Percentiles rank a stretch among this genome's conserved stretches.
These are phyloP conservation scores for Varanus salvator DNA, from an alignment of 2,113 vertebrate species.

Conservation along the genomic window DNA sequence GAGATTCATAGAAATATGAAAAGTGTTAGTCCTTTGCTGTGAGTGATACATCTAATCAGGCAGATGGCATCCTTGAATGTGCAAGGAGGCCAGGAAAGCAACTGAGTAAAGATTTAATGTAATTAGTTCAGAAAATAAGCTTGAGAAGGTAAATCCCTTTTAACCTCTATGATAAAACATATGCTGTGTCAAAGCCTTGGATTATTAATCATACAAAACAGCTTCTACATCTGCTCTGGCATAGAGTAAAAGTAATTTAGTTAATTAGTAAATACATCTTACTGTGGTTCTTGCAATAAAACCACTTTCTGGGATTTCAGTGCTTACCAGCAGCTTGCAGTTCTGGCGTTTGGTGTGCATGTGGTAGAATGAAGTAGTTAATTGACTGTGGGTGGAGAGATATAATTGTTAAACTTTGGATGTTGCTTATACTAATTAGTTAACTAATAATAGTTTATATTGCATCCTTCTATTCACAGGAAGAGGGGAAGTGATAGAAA, in stretches of 20 bases:
- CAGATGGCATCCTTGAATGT: constrained; percentile 54
- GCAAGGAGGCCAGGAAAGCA: constrained; percentile 46
- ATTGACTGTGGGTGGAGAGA: neutral
- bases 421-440: too few relatives aligned
- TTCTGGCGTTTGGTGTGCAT: neutral
- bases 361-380: neutral
- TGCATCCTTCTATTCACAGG: neutral
- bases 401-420: neutral
- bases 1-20: too few relatives aligned
- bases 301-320: neutral
- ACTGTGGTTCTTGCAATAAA: neutral
- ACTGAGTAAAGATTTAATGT: constrained; percentile 57
- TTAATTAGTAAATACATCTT: constrained; percentile 54
- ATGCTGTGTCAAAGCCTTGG: constrained; percentile 56
- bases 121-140: constrained; percentile 61
- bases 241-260: constrained; percentile 50
- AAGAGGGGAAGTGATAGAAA: neutral
- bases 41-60: constrained; percentile 43
- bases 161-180: constrained; percentile 64
- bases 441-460: neutral
- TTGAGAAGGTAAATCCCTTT: constrained; percentile 67
- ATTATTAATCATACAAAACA: constrained; percentile 69
- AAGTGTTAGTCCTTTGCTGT: constrained; percentile 42
- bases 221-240: constrained; percentile 46
- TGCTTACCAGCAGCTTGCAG: neutral